phyloP scores from a whole-genome alignment of 2,797 vertebrate species.

The Cygnus olor region DNA sequence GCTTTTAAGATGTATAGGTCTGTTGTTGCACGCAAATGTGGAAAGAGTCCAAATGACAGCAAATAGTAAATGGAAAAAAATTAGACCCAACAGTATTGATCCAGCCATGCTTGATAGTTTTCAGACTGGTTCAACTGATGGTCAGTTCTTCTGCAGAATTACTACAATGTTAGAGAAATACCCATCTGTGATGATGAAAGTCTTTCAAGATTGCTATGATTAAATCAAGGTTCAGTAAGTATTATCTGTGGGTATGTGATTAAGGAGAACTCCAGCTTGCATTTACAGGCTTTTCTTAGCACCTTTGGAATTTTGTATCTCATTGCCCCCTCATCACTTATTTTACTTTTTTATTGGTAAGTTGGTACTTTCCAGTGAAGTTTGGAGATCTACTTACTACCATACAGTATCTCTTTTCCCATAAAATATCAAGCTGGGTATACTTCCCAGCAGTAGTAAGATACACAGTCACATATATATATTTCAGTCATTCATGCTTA shows the following conservation, averaged over 20 bases:
- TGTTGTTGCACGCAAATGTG: background rate
- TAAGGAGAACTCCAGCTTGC: background rate
- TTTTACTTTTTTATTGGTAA: background rate
- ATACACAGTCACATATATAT: background rate
- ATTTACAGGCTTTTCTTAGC: background rate
- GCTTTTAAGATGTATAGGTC: background rate
- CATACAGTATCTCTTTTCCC: background rate
- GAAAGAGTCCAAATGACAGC: background rate
- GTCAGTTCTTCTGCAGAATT: background rate
- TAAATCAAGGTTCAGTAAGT: background rate
- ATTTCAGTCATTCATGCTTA: constrained; percentile 50
- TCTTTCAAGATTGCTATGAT: background rate
- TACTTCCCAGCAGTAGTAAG: background rate
- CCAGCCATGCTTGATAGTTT: background rate
- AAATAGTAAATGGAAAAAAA: background rate
- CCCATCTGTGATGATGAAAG: background rate
- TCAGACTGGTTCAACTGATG: background rate
- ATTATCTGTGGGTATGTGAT: background rate
- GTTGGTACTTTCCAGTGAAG: background rate
- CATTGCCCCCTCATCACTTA: background rate
- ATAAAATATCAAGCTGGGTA: constrained; percentile 2
- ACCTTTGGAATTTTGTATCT: background rate
- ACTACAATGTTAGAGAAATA: background rate
- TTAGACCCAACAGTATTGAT: background rate
- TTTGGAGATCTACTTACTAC: background rate